Evolutionary conservation across 2,888 invertebrate species (phyloP), one percentile per base, ranked within the genome.

Genomic region (Erebia ligea): DNA sequence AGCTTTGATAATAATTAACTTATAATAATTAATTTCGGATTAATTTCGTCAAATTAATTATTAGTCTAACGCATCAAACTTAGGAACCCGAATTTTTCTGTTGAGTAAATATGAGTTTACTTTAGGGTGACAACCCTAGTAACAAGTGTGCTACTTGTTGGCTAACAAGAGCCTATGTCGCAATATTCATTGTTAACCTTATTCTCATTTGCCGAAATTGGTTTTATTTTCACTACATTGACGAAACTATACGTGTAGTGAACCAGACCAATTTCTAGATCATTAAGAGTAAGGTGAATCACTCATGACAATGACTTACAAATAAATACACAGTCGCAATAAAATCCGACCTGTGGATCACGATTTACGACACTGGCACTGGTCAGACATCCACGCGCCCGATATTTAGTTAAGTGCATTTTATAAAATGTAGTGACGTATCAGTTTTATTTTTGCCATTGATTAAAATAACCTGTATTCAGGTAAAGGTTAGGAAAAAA

Each of bases 101-200:
- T 19, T 19, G 54, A 54, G 17, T 54, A 17, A 54, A 54, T 54
- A 10, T 52, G 17, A 17, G 54, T 19, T 54, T 54, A 57, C 25
- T 25, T 57, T 15, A 19, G 19, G 13, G 48, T 15, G 65, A 40
- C 65, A 56, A 34, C 58, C 67, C 50, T 61, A 59, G 68, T 56
- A 42, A 62, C 63, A 67, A 70, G 69, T 73, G 65, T 70, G 67
- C 34, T 6, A 34, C 34, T 68, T 48, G 73, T 73, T 74, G 73
- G 68, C 71, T 69, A 74, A 71, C 52, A 65, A 68, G 65, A 69
- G 59, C 48, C 59, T 65, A 67, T 73, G 69, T 77, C 73, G 71
- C 67, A 76, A 77, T 70, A 69, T 74, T 68, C 67, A 69, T 67
- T 72, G 69, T 75, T 77, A 77, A 76, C 77, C 73, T 76, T 75